Evolutionary conservation across 2,888 invertebrate species (phyloP).

Genomic region (Morpho helenor): DNA sequence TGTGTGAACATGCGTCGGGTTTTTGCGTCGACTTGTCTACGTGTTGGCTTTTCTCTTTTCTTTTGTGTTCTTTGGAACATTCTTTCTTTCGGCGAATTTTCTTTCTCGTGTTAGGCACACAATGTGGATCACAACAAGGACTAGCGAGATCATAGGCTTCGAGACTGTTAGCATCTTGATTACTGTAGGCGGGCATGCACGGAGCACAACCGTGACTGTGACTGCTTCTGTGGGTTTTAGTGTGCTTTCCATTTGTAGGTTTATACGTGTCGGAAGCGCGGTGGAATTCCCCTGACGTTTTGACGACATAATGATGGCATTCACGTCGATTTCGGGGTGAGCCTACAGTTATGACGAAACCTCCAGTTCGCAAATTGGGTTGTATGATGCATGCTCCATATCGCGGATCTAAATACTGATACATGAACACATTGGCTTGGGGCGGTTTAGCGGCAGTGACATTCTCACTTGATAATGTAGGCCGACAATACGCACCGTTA

Average conservation of each 20-base stretch:
- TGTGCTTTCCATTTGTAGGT: conserved; percentile 50
- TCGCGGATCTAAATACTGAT: conserved; percentile 85
- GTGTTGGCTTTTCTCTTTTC: conserved; percentile 80
- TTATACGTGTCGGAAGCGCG: conserved; percentile 56
- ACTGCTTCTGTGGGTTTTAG: conserved; percentile 53
- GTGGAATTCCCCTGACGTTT: conserved; percentile 55
- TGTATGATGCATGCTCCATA: conserved; percentile 85
- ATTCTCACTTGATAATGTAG: conserved; percentile 91
- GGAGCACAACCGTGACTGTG: conserved; percentile 84
- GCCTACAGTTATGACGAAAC: conserved; percentile 86
- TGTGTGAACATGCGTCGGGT: conserved; percentile 66
- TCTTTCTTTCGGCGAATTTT: conserved; percentile 77
- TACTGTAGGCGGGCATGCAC: conserved; percentile 82
- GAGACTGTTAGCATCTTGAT: conserved; percentile 87
- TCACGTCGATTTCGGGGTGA: conserved; percentile 83
- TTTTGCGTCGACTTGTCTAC: conserved; percentile 69
- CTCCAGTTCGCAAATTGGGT: conserved; percentile 82
- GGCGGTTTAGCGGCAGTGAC: conserved; percentile 74
- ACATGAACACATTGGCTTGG: conserved; percentile 76
- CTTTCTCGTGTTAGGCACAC: conserved; percentile 83
- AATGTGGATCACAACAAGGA: conserved; percentile 92
- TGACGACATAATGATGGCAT: conserved; percentile 84
- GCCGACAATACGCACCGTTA: conserved; percentile 83
- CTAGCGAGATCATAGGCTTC: conserved; percentile 93
- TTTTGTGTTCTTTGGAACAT: conserved; percentile 81